phyloP scores from a whole-genome alignment of 2,797 vertebrate genomes.

The Pangasius krempfi region DNA sequence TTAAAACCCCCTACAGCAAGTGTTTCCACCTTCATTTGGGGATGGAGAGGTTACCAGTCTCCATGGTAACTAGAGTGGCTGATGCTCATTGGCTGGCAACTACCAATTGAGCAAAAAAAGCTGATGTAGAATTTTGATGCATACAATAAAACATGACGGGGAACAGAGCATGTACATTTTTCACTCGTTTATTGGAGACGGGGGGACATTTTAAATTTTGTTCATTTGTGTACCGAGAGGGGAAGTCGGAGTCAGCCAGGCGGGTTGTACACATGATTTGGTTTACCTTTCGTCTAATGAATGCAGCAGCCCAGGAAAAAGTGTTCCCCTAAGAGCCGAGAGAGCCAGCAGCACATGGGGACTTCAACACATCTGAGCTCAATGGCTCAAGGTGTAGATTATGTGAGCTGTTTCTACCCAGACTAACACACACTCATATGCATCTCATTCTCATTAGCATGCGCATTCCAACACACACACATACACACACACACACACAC shows the following conservation, averaged over 20 bases:
- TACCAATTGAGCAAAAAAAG: conserved; percentile 79
- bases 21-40: conserved; percentile 81
- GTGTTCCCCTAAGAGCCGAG: conserved; percentile 58
- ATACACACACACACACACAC: neutral
- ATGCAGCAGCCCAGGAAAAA: conserved; percentile 76
- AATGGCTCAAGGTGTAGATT: conserved; percentile 81
- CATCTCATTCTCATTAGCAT: conserved; percentile 41
- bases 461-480: conserved; percentile 49
- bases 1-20: conserved; percentile 76
- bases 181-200: conserved; percentile 14
- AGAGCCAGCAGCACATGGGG: conserved; percentile 68
- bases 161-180: conserved; percentile 5
- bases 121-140: conserved; percentile 33
- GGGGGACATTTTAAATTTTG: conserved; percentile 20
- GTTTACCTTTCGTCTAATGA: conserved; percentile 87
- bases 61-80: conserved; percentile 82
- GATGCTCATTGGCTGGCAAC: conserved; percentile 77
- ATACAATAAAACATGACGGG: conserved; percentile 20
- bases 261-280: conserved; percentile 74
- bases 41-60: conserved; percentile 71
- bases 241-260: conserved; percentile 27
- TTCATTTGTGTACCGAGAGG: conserved; percentile 11
- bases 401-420: conserved; percentile 67
- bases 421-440: conserved; percentile 31
- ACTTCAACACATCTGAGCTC: conserved; percentile 53